Conservation (phyloP, 64 coral and sea anemone species). For the Cladopsammia gracilis region DNA sequence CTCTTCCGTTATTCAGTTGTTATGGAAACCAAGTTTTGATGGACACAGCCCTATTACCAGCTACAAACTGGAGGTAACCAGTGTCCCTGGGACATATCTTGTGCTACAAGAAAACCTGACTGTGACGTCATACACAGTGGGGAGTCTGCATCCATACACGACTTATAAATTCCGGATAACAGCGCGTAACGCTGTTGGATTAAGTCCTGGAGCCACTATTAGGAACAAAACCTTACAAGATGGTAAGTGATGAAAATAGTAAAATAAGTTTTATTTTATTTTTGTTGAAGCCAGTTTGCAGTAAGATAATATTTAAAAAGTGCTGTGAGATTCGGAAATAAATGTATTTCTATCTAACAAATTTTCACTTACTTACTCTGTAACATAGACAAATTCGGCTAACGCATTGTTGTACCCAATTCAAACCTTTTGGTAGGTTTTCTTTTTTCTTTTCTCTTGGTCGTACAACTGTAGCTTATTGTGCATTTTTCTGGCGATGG, state of each 20-base stretch:
- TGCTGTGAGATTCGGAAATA: too few relatives aligned
- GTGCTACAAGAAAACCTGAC: conserved; percentile 30
- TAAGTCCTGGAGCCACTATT: conserved; percentile 40
- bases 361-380: too few relatives aligned
- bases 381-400: too few relatives aligned
- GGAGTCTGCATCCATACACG: conserved; percentile 63
- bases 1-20: conserved; percentile 77
- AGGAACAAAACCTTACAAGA: conserved; percentile 75
- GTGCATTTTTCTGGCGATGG: too few relatives aligned
- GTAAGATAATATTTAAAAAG: too few relatives aligned
- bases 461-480: too few relatives aligned
- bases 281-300: too few relatives aligned
- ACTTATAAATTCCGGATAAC: conserved; percentile 73
- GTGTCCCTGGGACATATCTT: background rate
- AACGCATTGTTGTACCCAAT: too few relatives aligned
- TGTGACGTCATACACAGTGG: conserved; percentile 35
- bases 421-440: too few relatives aligned
- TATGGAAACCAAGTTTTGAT: conserved; percentile 89
- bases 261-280: too few relatives aligned
- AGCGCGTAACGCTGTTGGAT: conserved; percentile 73
- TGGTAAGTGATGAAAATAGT: conserved; percentile 55
- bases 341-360: too few relatives aligned
- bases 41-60: conserved; percentile 82
- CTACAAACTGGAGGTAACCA: conserved; percentile 61
- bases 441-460: too few relatives aligned